These are phyloP conservation scores for Kuschelorhynchus macadamiae DNA, from an alignment of 2,888 invertebrate genomes.

Conservation along the genomic window DNA sequence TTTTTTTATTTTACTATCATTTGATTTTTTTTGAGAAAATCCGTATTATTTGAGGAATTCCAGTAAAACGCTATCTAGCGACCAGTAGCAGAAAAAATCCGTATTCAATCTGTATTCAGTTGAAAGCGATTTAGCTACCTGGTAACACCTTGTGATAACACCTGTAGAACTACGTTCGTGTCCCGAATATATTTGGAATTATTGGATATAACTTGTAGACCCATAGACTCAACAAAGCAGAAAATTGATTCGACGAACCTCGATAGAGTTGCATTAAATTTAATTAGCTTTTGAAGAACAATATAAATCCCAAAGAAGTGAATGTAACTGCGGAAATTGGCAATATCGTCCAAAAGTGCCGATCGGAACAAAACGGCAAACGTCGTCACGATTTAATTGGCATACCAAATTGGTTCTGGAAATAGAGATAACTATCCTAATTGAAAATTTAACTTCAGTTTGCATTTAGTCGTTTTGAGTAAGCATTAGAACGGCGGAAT, in stretches of 20 bases:
- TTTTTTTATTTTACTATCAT: no score
- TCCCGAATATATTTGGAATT: no score
- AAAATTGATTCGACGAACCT: conserved; percentile 21
- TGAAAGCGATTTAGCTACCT: no score
- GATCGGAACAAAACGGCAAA: conserved; percentile 10
- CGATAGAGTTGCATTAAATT: conserved; percentile 30
- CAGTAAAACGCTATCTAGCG: no score
- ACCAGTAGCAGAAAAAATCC: no score
- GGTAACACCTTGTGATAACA: no score
- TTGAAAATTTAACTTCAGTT: conserved; percentile 17
- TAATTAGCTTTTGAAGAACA: conserved; percentile 22
- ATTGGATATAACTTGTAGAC: no score
- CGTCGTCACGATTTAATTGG: conserved; percentile 19
- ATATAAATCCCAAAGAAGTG: conserved; percentile 20
- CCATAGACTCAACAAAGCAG: conserved; percentile 23
- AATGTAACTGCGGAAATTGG: conserved; percentile 19
- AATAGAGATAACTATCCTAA: conserved; percentile 16
- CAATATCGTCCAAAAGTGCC: conserved; percentile 6
- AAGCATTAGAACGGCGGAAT: no score
- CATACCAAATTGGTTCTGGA: conserved; percentile 8
- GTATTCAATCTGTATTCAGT: no score
- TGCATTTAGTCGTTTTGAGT: conserved; percentile 8
- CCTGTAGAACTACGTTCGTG: no score
- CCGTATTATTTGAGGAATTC: no score
- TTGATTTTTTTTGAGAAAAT: no score